Conservation (phyloP, 2,113 vertebrate genomes). For the Lepus americanus region DNA sequence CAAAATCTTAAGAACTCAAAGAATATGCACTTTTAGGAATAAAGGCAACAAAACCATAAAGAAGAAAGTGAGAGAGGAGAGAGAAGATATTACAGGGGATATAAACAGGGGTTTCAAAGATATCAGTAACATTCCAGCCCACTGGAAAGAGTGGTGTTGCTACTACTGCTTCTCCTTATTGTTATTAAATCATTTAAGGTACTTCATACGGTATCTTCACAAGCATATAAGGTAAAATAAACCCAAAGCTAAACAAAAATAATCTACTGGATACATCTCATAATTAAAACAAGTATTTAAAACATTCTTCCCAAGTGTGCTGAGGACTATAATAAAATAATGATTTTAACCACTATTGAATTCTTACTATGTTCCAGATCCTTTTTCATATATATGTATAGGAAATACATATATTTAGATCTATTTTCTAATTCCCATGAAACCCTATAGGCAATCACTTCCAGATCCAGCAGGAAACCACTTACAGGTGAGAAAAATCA, state of each 20-base stretch:
- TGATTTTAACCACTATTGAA: not conserved
- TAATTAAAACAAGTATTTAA: not conserved
- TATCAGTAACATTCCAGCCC: not conserved
- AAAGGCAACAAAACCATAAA: not conserved
- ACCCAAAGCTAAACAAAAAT: not conserved
- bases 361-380: not conserved
- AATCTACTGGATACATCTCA: not conserved
- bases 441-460: not conserved
- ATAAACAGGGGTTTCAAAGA: not conserved
- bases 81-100: not conserved
- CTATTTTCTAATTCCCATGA: not conserved
- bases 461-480: no score
- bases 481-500: not conserved
- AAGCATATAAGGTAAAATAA: not conserved
- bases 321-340: not conserved
- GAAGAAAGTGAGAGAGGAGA: not conserved
- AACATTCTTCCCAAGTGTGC: not conserved
- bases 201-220: not conserved
- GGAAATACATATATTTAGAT: no score
- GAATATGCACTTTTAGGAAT: not conserved
- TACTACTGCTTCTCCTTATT: not conserved
- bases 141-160: not conserved
- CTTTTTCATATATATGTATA: no score
- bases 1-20: not conserved
- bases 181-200: not conserved